Percentiles rank a stretch among this genome's conserved stretches.
These are phyloP conservation scores for Panopea generosa DNA, from an alignment of 2,888 invertebrate species.

Conservation along the genomic window DNA sequence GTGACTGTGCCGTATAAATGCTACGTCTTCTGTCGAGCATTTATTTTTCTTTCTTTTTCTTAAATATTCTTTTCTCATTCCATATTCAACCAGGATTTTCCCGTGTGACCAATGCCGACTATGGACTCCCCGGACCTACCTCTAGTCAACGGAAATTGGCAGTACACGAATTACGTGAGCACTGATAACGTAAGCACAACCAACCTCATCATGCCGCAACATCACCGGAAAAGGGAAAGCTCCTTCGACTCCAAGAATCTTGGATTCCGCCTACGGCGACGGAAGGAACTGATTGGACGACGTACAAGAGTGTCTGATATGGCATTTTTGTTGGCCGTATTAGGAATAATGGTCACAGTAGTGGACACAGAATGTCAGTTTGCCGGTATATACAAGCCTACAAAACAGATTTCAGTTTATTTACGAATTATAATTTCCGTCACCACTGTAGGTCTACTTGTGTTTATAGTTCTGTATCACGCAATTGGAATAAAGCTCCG, in stretches of 20 bases:
- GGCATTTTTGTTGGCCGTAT: slow-evolving; percentile 70
- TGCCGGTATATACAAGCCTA: slow-evolving; percentile 52
- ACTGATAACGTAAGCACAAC: slow-evolving; percentile 70
- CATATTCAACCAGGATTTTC: slow-evolving; percentile 65
- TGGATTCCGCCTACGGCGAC: slow-evolving; percentile 72
- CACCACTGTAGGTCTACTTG: slow-evolving; percentile 70
- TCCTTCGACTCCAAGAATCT: slow-evolving; percentile 66
- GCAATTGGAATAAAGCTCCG: slow-evolving; percentile 71
- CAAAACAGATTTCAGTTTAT: slow-evolving; percentile 66
- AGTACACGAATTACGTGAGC: slow-evolving; percentile 74
- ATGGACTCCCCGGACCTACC: slow-evolving; percentile 72
- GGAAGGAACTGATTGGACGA: slow-evolving; percentile 73
- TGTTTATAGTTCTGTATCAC: slow-evolving; percentile 72
- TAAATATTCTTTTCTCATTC: too few relatives aligned
- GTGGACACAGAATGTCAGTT: slow-evolving; percentile 75
- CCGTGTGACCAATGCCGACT: slow-evolving; percentile 59
- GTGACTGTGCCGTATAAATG: too few relatives aligned
- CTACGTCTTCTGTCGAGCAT: too few relatives aligned
- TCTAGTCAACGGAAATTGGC: slow-evolving; percentile 67
- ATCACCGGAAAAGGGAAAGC: slow-evolving; percentile 56
- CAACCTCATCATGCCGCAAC: slow-evolving; percentile 66
- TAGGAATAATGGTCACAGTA: slow-evolving; percentile 73
- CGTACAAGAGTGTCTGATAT: slow-evolving; percentile 75
- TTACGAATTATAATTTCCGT: slow-evolving; percentile 73
- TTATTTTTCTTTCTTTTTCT: too few relatives aligned